Conservation (phyloP, 2,113 vertebrate species). For the Nibea coibor region DNA sequence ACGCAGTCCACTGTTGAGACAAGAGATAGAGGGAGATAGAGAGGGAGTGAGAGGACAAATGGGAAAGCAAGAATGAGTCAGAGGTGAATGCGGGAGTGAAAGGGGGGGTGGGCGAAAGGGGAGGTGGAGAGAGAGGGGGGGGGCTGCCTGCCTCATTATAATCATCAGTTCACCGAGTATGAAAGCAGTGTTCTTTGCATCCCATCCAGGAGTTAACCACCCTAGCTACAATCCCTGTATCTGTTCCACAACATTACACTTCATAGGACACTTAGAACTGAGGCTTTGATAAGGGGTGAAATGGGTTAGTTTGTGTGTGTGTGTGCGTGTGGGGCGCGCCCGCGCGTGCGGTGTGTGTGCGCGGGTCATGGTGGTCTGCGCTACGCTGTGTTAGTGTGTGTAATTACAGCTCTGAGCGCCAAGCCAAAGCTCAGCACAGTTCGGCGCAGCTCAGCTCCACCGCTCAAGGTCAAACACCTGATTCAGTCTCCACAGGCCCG, state of each 20-base stretch:
- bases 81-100: slow-evolving; percentile 49
- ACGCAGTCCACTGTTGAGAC: slow-evolving; percentile 90
- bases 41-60: slow-evolving; percentile 25
- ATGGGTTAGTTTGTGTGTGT: slow-evolving; percentile 57
- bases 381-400: slow-evolving; percentile 70
- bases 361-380: slow-evolving; percentile 45
- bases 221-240: slow-evolving; percentile 80
- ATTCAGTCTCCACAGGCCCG: slow-evolving; percentile 51
- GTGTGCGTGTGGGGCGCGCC: slow-evolving; percentile 42
- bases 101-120: background rate
- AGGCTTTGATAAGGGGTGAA: slow-evolving; percentile 79
- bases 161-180: slow-evolving; percentile 81
- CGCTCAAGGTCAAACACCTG: slow-evolving; percentile 80
- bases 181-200: slow-evolving; percentile 85
- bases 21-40: background rate
- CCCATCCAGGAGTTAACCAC: slow-evolving; percentile 83
- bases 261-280: slow-evolving; percentile 82
- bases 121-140: background rate
- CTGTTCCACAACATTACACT: slow-evolving; percentile 84
- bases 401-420: slow-evolving; percentile 78
- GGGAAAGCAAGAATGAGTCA: slow-evolving; percentile 45
- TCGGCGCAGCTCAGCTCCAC: slow-evolving; percentile 55
- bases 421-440: slow-evolving; percentile 73
- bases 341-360: background rate
- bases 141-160: slow-evolving; percentile 73